Conservation (phyloP, 2,888 invertebrate species). For the Xanthia togata region DNA sequence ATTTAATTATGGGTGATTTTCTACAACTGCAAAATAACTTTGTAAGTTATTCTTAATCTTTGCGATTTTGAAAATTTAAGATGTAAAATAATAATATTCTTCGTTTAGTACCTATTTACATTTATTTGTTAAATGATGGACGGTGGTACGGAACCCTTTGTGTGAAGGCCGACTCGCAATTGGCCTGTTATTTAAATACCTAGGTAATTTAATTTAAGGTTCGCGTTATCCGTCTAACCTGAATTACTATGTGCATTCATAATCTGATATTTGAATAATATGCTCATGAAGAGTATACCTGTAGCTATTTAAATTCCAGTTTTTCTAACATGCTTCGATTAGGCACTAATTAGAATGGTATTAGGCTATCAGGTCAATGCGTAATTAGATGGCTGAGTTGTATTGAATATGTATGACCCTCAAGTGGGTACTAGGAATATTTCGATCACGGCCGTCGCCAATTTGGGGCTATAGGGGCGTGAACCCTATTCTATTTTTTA, state of each 20-base stretch:
- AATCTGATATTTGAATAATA: slow-evolving; percentile 43
- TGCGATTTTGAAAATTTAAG: too few relatives aligned
- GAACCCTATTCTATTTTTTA: background rate
- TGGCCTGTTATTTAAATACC: background rate
- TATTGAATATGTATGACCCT: slow-evolving; percentile 53
- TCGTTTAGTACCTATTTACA: too few relatives aligned
- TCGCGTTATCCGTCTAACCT: background rate
- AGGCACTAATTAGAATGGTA: slow-evolving; percentile 27
- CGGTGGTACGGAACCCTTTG: too few relatives aligned
- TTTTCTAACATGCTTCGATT: slow-evolving; percentile 25
- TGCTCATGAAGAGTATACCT: slow-evolving; percentile 45
- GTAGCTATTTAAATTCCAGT: slow-evolving; percentile 1
- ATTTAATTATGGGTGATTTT: too few relatives aligned
- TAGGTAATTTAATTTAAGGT: background rate
- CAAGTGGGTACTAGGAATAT: slow-evolving; percentile 9
- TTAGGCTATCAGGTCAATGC: slow-evolving; percentile 9
- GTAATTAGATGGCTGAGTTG: slow-evolving; percentile 17
- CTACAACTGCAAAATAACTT: too few relatives aligned
- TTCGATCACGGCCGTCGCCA: slow-evolving; percentile 9
- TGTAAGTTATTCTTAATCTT: too few relatives aligned
- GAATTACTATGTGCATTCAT: background rate
- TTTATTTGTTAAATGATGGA: too few relatives aligned
- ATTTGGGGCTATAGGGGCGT: slow-evolving; percentile 35
- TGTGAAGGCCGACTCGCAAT: too few relatives aligned
- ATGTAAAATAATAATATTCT: too few relatives aligned